A percentile compares a stretch with the other conserved stretches of the same genome.
These are phyloP conservation scores for Pomacea maculata DNA, from an alignment of 1,140 invertebrate genomes.

Conservation along the genomic window DNA sequence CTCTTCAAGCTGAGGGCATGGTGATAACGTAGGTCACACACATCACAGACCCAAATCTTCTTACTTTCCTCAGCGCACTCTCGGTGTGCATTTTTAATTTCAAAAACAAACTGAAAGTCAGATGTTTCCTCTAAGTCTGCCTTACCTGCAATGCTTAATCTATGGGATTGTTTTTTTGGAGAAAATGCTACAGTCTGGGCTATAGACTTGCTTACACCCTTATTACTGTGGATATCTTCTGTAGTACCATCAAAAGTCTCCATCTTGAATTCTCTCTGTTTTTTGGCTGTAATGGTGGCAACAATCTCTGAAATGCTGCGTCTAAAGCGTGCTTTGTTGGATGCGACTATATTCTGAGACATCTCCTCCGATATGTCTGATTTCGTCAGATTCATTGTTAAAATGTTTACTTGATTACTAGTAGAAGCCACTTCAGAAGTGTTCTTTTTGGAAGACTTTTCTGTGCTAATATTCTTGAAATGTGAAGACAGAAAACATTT, in stretches of 20 bases:
- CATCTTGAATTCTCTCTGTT: slow-evolving; percentile 12
- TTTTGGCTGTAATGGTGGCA: slow-evolving; percentile 1
- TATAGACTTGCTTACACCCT: not conserved
- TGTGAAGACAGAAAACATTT: no score
- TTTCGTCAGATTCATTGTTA: no score
- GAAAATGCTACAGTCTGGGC: slow-evolving; percentile 13
- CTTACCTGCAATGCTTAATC: slow-evolving; percentile 19
- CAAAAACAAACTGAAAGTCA: slow-evolving; percentile 48
- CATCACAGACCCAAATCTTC: slow-evolving; percentile 64
- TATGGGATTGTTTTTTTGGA: slow-evolving; percentile 24
- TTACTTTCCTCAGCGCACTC: slow-evolving; percentile 18
- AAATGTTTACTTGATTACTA: no score
- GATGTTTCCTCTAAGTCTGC: slow-evolving; percentile 36
- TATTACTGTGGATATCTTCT: no score
- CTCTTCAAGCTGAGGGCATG: slow-evolving; percentile 70
- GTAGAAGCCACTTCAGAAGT: no score
- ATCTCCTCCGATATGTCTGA: not conserved
- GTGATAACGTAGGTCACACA: slow-evolving; percentile 68
- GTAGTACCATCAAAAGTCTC: slow-evolving; percentile 9
- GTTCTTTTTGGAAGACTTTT: no score
- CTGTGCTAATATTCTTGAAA: no score
- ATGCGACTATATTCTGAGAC: not conserved
- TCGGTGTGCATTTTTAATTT: slow-evolving; percentile 33
- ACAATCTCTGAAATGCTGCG: slow-evolving; percentile 9
- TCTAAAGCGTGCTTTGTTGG: not conserved